Base-by-base conservation (phyloP, 2,113 vertebrate genomes). In the Zootoca vivipara region DNA sequence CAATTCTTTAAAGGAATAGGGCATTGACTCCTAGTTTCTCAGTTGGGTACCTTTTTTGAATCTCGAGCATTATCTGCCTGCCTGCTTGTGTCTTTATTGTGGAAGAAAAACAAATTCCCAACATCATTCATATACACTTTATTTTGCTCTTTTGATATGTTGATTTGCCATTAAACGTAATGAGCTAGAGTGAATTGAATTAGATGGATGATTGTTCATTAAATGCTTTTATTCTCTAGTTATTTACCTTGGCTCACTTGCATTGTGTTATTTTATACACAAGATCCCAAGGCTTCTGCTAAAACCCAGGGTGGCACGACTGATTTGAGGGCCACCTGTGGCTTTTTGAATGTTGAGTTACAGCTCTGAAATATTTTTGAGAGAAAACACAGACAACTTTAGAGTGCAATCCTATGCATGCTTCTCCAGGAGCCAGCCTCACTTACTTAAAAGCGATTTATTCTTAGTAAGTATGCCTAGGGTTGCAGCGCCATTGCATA, bases 61-160 rank as follows among this genome's bases (percentile, higher is more conserved):
- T 89, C 73, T 89, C 78, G 9, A 85, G 40, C n/a, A 46, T 83
- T 88, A 92, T 90, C 40, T 92, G 18, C 7, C 78, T 90, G 46
- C 42, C 4, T 90, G 90, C 75, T 86, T 88, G 5, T 90, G 89
- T 92, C 30, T 86, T 6, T 42, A 85, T 92, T 92, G 33, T 78
- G 30, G 83, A 92, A 90, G 90, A 79, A 83, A 85, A 82, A 85
- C 85, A 87, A 90, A 69, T 52, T 75, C 9, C 93, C 56, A n/a
- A 73, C 86, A 12, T 89, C 90, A 90, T 35, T 90, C 9, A 24
- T 70, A 64, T 78, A 92, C 33, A n/a, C 16, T 80, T 65, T 75
- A 18, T 0, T 86, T 28, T 86, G 28, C 86, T 18, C 22, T 28
- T 8, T 93, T 9, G 85, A 85, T 85, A 67, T 74, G 62, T 18